These are phyloP conservation scores for Melanostoma mellinum DNA, from an alignment of 2,888 invertebrate genomes.

Conservation along the genomic window DNA sequence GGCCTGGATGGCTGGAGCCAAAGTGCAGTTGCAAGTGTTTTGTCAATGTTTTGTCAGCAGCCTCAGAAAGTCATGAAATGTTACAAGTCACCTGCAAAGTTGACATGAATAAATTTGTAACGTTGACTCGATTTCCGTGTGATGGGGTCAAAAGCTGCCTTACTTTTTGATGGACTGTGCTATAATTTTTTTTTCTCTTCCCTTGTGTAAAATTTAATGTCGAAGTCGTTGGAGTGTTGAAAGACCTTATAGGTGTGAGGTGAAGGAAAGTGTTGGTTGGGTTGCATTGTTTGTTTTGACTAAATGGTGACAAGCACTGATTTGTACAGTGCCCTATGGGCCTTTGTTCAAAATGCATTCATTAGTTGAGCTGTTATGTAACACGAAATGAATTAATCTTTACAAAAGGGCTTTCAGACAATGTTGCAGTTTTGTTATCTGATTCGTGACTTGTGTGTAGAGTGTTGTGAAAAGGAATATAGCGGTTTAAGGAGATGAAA, in stretches of 20 bases:
- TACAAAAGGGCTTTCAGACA: too few species aligned
- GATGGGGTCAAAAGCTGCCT: slow-evolving; percentile 25
- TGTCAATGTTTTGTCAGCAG: slow-evolving; percentile 30
- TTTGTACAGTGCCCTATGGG: slow-evolving; percentile 7
- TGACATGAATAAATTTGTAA: slow-evolving; percentile 71
- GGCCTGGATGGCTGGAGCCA: slow-evolving; percentile 19
- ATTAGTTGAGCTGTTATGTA: too few species aligned
- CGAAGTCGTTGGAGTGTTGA: slow-evolving; percentile 10
- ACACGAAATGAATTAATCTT: too few species aligned
- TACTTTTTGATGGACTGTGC: slow-evolving; percentile 14
- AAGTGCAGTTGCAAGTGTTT: slow-evolving; percentile 71
- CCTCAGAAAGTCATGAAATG: slow-evolving; percentile 63
- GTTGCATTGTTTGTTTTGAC: slow-evolving; percentile 7
- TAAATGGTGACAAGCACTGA: slow-evolving; percentile 37
- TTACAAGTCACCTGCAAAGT: slow-evolving; percentile 69
- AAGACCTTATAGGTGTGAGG: slow-evolving; percentile 5
- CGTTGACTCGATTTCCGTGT: slow-evolving; percentile 58
- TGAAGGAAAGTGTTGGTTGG: slow-evolving; percentile 28
- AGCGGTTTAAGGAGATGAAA: too few species aligned
- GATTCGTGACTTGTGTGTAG: too few species aligned
- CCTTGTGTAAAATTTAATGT: not conserved
- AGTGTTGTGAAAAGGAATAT: too few species aligned
- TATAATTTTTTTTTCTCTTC: not conserved
- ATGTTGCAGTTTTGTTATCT: too few species aligned
- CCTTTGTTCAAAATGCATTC: too few species aligned